Evolutionary conservation across 1,140 invertebrate species (phyloP).

Genomic region (Chionoecetes opilio): DNA sequence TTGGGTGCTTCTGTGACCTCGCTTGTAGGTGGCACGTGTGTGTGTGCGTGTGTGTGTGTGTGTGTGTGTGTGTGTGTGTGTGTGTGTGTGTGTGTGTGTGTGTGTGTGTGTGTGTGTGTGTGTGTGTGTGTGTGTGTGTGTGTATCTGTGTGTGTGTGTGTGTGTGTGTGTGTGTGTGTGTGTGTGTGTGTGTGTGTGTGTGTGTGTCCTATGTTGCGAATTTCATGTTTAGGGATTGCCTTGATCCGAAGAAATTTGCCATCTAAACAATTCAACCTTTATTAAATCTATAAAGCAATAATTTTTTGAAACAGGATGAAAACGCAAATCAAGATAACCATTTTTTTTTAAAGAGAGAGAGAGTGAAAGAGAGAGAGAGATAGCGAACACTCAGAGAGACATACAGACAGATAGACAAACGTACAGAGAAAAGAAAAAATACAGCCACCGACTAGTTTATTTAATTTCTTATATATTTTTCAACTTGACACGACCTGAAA

Average conservation of each 20-base stretch:
- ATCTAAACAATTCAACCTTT: no score
- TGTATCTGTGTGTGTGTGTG: no score
- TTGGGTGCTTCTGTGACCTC: background rate
- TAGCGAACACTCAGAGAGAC: background rate
- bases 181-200: no score
- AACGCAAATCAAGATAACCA: no score
- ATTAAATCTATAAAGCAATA: no score
- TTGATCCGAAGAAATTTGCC: no score
- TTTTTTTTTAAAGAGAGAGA: background rate
- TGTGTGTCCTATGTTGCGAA: no score
- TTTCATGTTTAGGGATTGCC: no score
- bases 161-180: no score
- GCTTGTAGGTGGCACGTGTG: background rate
- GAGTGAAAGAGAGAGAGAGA: background rate
- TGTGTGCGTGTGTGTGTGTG: background rate
- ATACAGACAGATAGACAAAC: background rate
- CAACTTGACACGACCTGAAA: background rate
- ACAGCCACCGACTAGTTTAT: background rate
- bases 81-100: background rate
- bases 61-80: background rate
- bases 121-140: background rate
- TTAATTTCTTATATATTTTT: slow-evolving; percentile 22
- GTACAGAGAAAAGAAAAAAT: background rate
- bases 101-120: background rate
- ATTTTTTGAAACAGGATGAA: no score